A percentile compares a stretch with the other conserved stretches of the same genome.
Evolutionary conservation across 2,113 vertebrate species (phyloP).

Genomic region (Alosa alosa): DNA sequence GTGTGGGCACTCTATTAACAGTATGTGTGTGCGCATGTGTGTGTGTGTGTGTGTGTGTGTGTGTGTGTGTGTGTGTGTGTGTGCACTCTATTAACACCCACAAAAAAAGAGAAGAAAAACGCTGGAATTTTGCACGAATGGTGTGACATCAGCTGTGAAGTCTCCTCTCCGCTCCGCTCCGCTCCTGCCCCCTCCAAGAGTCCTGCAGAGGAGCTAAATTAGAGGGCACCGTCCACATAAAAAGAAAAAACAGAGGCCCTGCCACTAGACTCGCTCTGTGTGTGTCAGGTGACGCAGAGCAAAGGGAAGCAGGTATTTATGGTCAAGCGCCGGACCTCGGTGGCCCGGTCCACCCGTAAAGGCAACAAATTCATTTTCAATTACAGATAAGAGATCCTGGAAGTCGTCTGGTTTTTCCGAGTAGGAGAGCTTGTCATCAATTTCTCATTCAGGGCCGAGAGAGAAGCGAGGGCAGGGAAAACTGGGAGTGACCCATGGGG

Average conservation of each 20-base stretch:
- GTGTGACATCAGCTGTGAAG: no score
- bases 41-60: no score
- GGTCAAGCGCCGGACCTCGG: constrained; percentile 44
- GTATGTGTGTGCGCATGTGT: no score
- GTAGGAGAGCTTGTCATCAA: constrained; percentile 54
- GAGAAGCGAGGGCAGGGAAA: neutral
- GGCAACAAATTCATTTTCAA: constrained; percentile 60
- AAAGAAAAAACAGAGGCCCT: constrained; percentile 63
- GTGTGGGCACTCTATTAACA: no score
- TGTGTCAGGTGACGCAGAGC: no score
- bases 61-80: no score
- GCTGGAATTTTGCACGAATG: neutral
- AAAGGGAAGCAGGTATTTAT: constrained; percentile 63
- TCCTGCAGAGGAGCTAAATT: constrained; percentile 62
- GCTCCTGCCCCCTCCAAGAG: constrained; percentile 18
- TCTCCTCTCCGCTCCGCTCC: no score
- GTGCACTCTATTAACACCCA: no score
- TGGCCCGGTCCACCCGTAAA: constrained; percentile 17
- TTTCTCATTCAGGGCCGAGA: constrained; percentile 53
- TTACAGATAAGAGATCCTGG: constrained; percentile 55
- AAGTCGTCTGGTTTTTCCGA: constrained; percentile 59
- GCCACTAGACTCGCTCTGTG: no score
- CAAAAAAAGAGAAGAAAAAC: neutral
- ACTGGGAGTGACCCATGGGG: constrained; percentile 25
- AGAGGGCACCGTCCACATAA: constrained; percentile 71